These are phyloP conservation scores for Coptodon rendalli DNA, from an alignment of 2,113 vertebrate genomes.

Conservation along the genomic window DNA sequence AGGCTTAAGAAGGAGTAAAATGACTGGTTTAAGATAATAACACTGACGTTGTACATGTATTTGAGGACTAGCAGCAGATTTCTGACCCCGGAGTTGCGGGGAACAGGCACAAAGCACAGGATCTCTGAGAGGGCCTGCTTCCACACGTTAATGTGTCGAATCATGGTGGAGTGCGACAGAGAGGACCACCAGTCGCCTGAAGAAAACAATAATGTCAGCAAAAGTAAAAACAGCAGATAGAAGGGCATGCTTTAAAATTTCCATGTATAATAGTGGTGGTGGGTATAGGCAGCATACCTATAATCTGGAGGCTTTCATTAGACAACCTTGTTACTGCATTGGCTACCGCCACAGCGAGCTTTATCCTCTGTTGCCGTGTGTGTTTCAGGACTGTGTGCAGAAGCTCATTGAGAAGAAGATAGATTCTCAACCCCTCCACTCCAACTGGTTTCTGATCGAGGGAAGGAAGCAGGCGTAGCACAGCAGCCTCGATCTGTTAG, in stretches of 20 bases:
- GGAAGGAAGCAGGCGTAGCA: background rate
- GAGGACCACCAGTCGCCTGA: constrained; percentile 49
- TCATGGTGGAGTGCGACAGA: constrained; percentile 1
- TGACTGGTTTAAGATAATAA: background rate
- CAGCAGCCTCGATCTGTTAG: constrained; percentile 14
- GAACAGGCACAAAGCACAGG: background rate
- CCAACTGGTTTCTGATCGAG: background rate
- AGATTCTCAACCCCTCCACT: constrained; percentile 52
- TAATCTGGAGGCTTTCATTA: constrained; percentile 12
- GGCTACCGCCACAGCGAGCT: constrained; percentile 19
- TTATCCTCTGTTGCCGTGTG: background rate
- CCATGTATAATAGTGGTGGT: background rate
- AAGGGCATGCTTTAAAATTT: background rate
- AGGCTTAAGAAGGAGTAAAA: background rate
- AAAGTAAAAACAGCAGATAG: background rate
- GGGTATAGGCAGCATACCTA: constrained; percentile 27
- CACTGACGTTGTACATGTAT: constrained; percentile 43
- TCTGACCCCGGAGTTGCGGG: background rate
- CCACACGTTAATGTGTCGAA: constrained; percentile 41
- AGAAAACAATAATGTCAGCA: background rate
- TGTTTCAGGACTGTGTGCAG: constrained; percentile 1
- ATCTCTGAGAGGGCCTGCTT: constrained; percentile 15
- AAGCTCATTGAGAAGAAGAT: constrained; percentile 51
- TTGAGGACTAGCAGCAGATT: constrained; percentile 47
- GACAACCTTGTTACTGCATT: constrained; percentile 19